phyloP scores from a whole-genome alignment of 2,797 vertebrate species.

The Acridotheres tristis region DNA sequence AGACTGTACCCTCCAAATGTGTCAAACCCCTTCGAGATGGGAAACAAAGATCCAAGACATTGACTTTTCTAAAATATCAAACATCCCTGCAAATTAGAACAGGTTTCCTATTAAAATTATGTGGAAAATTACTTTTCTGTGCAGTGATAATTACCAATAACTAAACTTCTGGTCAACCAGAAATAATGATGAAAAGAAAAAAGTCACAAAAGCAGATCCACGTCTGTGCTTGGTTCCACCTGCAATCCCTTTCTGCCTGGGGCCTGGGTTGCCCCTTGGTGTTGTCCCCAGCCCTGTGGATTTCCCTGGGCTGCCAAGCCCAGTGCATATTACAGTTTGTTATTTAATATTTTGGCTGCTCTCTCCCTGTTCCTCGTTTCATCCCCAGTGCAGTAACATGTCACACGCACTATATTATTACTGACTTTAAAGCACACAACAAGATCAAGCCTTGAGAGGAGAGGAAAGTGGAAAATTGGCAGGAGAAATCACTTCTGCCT shows the following conservation, averaged over 20 bases:
- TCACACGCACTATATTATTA: background rate
- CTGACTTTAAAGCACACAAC: constrained; percentile 43
- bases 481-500: constrained; percentile 64
- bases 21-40: too few species aligned
- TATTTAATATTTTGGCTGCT: constrained; percentile 25
- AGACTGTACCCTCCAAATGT: background rate
- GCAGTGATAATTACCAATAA: background rate
- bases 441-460: constrained; percentile 47
- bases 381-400: background rate
- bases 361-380: background rate
- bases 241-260: background rate
- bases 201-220: background rate
- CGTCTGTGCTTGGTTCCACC: background rate
- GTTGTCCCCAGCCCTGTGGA: background rate
- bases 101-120: background rate
- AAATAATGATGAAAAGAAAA: background rate
- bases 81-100: background rate
- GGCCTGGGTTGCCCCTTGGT: background rate
- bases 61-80: background rate
- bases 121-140: background rate
- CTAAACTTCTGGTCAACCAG: background rate
- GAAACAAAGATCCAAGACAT: background rate
- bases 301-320: background rate
- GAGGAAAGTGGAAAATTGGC: constrained; percentile 57
- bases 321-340: background rate